Evolutionary conservation across 2,113 vertebrate species (phyloP).

Genomic region (Elephas maximus): DNA sequence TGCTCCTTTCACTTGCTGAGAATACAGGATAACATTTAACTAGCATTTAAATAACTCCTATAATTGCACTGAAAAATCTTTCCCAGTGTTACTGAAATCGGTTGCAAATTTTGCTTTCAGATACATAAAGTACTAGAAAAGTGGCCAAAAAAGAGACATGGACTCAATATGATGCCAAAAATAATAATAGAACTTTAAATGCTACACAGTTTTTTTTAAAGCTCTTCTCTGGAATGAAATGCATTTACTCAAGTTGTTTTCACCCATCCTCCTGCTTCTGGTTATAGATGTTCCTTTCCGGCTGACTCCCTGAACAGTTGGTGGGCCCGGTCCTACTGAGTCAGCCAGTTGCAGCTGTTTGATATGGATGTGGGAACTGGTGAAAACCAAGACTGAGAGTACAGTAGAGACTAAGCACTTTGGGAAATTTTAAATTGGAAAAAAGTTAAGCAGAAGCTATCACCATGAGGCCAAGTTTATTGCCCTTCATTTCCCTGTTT

Average conservation of each 20-base stretch:
- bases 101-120: slow-evolving; percentile 86
- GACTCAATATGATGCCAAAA: slow-evolving; percentile 84
- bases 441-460: not conserved
- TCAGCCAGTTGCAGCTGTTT: slow-evolving; percentile 52
- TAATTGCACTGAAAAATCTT: slow-evolving; percentile 78
- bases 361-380: not conserved
- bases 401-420: not conserved
- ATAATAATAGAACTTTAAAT: slow-evolving; percentile 88
- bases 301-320: slow-evolving; percentile 1
- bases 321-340: not conserved
- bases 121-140: slow-evolving; percentile 87
- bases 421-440: not conserved
- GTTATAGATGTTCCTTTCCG: slow-evolving; percentile 50
- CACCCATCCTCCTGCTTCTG: slow-evolving; percentile 64
- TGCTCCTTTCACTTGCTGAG: slow-evolving; percentile 53
- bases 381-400: not conserved
- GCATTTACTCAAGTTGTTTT: slow-evolving; percentile 78
- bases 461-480: not conserved
- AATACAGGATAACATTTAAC: slow-evolving; percentile 73
- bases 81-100: slow-evolving; percentile 81
- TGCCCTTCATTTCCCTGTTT: not conserved
- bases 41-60: slow-evolving; percentile 81
- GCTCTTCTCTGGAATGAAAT: slow-evolving; percentile 78
- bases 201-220: slow-evolving; percentile 81
- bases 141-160: slow-evolving; percentile 85